Evolutionary conservation across 2,113 vertebrate species (phyloP).

Genomic region (Eonycteris spelaea): DNA sequence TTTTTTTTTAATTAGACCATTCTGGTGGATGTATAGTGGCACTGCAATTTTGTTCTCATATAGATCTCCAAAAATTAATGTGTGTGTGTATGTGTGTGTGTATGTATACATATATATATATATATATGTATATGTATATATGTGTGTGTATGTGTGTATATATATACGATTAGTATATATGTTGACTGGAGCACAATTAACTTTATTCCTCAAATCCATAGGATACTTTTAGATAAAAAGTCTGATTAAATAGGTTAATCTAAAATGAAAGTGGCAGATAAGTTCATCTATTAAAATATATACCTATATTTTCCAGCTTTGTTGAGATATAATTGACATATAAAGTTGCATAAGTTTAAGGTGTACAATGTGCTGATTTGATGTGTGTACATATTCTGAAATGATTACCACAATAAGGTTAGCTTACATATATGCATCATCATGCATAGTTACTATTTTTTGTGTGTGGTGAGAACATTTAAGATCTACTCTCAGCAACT

Average conservation of each 20-base stretch:
- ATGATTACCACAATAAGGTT: neutral
- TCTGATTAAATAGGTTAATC: neutral
- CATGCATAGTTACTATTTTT: neutral
- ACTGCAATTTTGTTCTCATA: neutral
- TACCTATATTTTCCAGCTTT: neutral
- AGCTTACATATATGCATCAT: neutral
- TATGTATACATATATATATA: too few relatives aligned
- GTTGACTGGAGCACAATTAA: neutral
- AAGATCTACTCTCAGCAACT: neutral
- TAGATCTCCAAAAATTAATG: neutral
- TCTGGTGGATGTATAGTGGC: neutral
- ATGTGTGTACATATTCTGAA: neutral
- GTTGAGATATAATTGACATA: neutral
- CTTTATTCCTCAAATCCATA: neutral
- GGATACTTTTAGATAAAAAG: neutral
- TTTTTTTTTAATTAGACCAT: neutral
- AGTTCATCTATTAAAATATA: neutral
- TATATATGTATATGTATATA: neutral
- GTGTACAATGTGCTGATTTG: neutral
- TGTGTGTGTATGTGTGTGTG: too few relatives aligned
- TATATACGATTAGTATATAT: neutral
- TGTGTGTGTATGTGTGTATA: too few relatives aligned
- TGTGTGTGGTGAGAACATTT: neutral
- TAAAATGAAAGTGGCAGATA: neutral
- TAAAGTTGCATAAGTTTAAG: neutral